Conservation (phyloP, 2,113 vertebrate genomes). For the Albula glossodonta region DNA sequence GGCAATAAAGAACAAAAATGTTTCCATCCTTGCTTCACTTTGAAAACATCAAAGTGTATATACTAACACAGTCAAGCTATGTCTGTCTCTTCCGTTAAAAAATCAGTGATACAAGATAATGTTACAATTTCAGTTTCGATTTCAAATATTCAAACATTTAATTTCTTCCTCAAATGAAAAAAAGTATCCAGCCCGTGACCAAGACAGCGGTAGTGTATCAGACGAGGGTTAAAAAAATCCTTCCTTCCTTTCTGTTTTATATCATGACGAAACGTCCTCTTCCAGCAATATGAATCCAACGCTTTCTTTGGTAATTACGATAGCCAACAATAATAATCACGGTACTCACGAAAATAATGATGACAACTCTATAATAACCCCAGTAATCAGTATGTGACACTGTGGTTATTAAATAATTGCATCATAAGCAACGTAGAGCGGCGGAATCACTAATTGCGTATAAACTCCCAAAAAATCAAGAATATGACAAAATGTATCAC, state of each 20-base stretch:
- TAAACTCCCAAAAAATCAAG: background rate
- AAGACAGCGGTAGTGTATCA: conserved; percentile 60
- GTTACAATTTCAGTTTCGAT: background rate
- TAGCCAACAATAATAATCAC: conserved; percentile 26
- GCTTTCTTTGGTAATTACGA: conserved; percentile 38
- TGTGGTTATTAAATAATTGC: conserved; percentile 36
- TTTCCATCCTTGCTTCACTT: conserved; percentile 65
- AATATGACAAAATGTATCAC: background rate
- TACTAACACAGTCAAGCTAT: conserved; percentile 11
- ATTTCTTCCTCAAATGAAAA: background rate
- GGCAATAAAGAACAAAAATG: conserved; percentile 54
- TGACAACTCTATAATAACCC: conserved; percentile 43
- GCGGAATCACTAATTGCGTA: background rate
- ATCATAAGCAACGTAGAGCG: background rate
- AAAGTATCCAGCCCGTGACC: conserved; percentile 48
- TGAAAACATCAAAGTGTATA: conserved; percentile 44
- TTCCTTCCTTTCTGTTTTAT: conserved; percentile 69
- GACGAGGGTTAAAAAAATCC: conserved; percentile 51
- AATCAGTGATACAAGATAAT: background rate
- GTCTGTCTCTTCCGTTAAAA: background rate
- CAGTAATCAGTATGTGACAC: conserved; percentile 49
- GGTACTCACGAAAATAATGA: conserved; percentile 16
- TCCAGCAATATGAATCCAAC: conserved; percentile 16
- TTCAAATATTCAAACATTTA: background rate
- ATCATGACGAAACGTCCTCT: conserved; percentile 72